A percentile compares a stretch with the other conserved stretches of the same genome.
Evolutionary conservation across 2,888 invertebrate genomes (phyloP).

Genomic region (Caenorhabditis drosophilae): DNA sequence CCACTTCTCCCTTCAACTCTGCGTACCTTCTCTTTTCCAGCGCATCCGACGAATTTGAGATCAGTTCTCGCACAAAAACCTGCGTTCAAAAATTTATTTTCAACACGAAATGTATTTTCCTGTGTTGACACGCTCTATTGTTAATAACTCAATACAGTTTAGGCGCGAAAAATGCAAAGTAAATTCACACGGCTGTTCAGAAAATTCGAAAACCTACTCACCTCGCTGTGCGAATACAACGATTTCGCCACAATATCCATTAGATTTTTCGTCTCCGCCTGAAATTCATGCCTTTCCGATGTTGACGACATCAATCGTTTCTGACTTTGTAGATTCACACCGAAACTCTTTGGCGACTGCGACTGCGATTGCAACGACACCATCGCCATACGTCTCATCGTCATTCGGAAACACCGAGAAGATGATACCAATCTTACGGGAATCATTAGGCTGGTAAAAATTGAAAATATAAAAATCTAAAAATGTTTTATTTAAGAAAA

Average conservation of each 20-base stretch:
- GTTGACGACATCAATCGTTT: constrained; percentile 20
- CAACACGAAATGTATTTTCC: background rate
- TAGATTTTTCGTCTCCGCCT: constrained; percentile 93
- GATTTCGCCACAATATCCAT: constrained; percentile 96
- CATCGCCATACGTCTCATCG: no score
- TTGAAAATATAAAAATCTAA: no score
- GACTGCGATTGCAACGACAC: no score
- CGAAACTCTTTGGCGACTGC: no score
- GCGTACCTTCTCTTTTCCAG: constrained; percentile 89
- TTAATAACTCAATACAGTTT: background rate
- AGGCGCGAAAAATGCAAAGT: background rate
- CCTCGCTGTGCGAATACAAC: constrained; percentile 94
- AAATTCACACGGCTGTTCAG: background rate
- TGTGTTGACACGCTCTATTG: background rate
- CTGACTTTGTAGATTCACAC: constrained; percentile 1
- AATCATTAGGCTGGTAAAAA: no score
- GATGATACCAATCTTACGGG: no score
- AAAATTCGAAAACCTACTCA: constrained; percentile 67
- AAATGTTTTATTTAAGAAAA: no score
- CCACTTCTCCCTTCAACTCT: constrained; percentile 68
- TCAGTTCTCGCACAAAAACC: constrained; percentile 92
- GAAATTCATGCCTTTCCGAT: constrained; percentile 82
- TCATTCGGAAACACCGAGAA: no score
- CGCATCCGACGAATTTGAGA: constrained; percentile 96
- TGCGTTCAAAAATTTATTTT: constrained; percentile 66